Percentiles rank a stretch among this genome's conserved stretches.
Conservation (phyloP, 2,797 vertebrate species). For the Ctenopoma kingsleyae region DNA sequence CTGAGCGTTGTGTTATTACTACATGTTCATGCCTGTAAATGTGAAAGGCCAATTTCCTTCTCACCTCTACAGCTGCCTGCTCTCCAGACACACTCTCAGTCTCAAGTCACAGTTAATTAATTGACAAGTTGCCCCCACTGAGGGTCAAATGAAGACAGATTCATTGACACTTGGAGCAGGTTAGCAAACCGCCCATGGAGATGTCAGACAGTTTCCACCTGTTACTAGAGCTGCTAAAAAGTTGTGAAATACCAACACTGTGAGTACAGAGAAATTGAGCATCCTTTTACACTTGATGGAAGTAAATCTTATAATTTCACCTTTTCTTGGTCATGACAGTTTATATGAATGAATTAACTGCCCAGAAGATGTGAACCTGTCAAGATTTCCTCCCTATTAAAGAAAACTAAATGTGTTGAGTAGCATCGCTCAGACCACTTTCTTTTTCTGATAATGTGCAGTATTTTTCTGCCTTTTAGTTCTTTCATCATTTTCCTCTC, state of each 20-base stretch:
- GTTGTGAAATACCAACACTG: conserved; percentile 11
- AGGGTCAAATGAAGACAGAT: conserved; percentile 46
- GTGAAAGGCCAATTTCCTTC: conserved; percentile 19
- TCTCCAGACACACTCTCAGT: conserved; percentile 25
- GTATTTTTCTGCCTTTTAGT: conserved; percentile 20
- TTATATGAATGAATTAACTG: conserved; percentile 26
- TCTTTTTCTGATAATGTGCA: conserved; percentile 18
- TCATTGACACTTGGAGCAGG: conserved; percentile 36
- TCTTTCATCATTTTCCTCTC: conserved; percentile 40
- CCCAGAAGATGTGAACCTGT: conserved; percentile 5
- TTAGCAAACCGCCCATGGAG: conserved; percentile 13
- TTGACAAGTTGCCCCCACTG: conserved; percentile 47
- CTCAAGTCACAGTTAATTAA: conserved; percentile 54
- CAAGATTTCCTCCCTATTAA: conserved; percentile 11
- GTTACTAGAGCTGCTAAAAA: conserved; percentile 21
- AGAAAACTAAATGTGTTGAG: conserved; percentile 12
- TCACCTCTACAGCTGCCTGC: conserved; percentile 41
- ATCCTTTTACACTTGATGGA: neutral
- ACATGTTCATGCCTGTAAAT: conserved; percentile 5
- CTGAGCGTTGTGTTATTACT: conserved; percentile 14
- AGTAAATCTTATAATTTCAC: neutral
- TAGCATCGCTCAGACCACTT: conserved; percentile 2
- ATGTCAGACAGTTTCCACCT: conserved; percentile 28
- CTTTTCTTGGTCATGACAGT: neutral
- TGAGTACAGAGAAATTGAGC: neutral